Conservation (phyloP, 2,888 invertebrate genomes). For the Zaprionus obscuricornis region DNA sequence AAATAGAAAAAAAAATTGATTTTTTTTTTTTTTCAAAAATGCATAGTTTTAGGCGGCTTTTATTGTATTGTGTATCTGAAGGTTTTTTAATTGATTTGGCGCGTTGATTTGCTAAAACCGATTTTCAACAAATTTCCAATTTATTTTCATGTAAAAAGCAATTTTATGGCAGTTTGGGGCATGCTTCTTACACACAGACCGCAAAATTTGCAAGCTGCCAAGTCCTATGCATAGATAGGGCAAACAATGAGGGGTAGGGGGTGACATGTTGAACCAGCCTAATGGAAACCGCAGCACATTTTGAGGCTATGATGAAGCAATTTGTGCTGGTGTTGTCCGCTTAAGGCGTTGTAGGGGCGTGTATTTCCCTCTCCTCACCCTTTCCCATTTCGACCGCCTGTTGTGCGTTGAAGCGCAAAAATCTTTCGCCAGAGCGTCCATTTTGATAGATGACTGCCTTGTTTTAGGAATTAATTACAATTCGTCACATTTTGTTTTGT, state of each 20-base stretch:
- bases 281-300: constrained; percentile 77
- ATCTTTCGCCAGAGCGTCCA: constrained; percentile 65
- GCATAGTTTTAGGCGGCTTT: too few species aligned
- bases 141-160: constrained; percentile 69
- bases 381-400: constrained; percentile 25
- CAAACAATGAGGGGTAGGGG: constrained; percentile 1
- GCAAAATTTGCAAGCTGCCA: constrained; percentile 73
- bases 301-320: constrained; percentile 76
- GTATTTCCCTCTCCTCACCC: constrained; percentile 1
- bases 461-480: constrained; percentile 80
- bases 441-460: constrained; percentile 80
- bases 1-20: constrained; percentile 44
- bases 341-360: constrained; percentile 56
- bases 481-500: constrained; percentile 79
- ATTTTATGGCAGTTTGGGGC: constrained; percentile 62
- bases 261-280: constrained; percentile 38
- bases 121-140: constrained; percentile 67
- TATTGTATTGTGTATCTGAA: constrained; percentile 20
- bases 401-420: constrained; percentile 69
- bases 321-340: constrained; percentile 63
- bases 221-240: constrained; percentile 18
- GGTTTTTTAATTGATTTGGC: constrained; percentile 76
- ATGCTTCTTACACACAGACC: constrained; percentile 42
- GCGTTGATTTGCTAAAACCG: constrained; percentile 56
- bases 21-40: constrained; percentile 22